Evolutionary conservation across 2,888 invertebrate species (phyloP), one percentile per base, ranked within the genome.

Genomic region (Actias luna): DNA sequence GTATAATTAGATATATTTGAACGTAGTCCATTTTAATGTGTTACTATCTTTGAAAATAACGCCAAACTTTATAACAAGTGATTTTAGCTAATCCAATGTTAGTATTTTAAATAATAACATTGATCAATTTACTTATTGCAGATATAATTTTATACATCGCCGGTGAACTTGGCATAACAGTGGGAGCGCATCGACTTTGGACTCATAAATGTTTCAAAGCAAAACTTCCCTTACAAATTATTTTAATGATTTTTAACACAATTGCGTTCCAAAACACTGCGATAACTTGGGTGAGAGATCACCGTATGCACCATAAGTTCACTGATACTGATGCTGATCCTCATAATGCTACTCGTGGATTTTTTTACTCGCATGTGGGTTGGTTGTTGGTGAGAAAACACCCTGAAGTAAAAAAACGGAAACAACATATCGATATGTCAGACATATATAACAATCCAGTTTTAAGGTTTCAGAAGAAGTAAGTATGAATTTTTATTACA

Each of bases 271-370:
- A 46, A 46, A 12, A 46, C 46, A 46, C 46, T 12, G 46, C 46
- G 46, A 46, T 12, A 4, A 46, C 46, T 46, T 69, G 64, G 65
- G 61, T 62, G 16, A 52, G 68, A 10, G 65, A 68, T 16, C 27
- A 84, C 93, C 36, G 93, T 92, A 67, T 93, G 93, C 94, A 89
- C 92, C 27, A 84, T 59, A 61, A 63, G 77, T 96, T 93, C 89
- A 94, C 94, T 63, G 96, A 96, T 78, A 96, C 96, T 0, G 93
- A 96, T 76, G 96, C 95, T 0, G 96, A 96, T 80, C 96, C 96
- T 0, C 96, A 96, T 79, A 96, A 96, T 78, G 94, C 95, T 4
- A 94, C 78, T 25, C 88, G 96, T 31, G 97, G 97, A 8, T 96
- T 97, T 87, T 97, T 97, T 92, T 97, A 96, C 84, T 93, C 96